phyloP scores from a whole-genome alignment of 1,140 invertebrate species.

The Calliopsis andreniformis region DNA sequence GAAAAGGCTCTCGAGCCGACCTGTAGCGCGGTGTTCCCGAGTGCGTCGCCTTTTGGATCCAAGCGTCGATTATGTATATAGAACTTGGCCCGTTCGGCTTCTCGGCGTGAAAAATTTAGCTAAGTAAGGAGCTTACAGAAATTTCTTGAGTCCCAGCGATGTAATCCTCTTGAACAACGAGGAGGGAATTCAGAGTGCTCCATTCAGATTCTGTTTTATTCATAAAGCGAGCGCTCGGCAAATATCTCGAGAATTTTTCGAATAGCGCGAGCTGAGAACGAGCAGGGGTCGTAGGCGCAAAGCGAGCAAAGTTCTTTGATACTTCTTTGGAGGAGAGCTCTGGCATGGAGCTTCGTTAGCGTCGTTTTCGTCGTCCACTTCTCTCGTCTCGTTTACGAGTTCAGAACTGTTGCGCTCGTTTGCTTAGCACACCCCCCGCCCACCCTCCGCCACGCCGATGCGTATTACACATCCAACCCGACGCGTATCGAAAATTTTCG shows the following conservation, averaged over 20 bases:
- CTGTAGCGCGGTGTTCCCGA: slow-evolving; percentile 14
- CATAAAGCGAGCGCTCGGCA: neutral
- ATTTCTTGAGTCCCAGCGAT: neutral
- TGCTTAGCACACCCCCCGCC: slow-evolving; percentile 21
- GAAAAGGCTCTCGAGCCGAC: slow-evolving; percentile 15
- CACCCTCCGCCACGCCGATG: neutral
- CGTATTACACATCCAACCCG: slow-evolving; percentile 58
- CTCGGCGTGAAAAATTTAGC: neutral
- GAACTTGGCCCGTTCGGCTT: too few relatives aligned
- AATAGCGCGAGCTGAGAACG: neutral
- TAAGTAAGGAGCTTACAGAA: too few relatives aligned
- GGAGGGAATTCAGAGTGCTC: neutral
- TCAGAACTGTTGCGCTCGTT: slow-evolving; percentile 63
- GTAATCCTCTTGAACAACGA: neutral
- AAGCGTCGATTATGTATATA: too few relatives aligned
- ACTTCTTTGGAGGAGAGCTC: slow-evolving; percentile 13
- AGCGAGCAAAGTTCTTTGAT: slow-evolving; percentile 36
- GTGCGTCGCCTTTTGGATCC: neutral
- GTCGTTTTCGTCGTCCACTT: slow-evolving; percentile 44
- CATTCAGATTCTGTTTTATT: neutral
- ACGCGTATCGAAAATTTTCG: slow-evolving; percentile 66
- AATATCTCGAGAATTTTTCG: slow-evolving; percentile 5
- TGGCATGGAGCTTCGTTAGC: slow-evolving; percentile 36
- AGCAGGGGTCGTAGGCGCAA: neutral
- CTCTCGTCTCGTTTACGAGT: slow-evolving; percentile 53